Evolutionary conservation across 1,140 invertebrate genomes (phyloP), one percentile per base, ranked within the genome.

Genomic region (Adelges cooleyi): DNA sequence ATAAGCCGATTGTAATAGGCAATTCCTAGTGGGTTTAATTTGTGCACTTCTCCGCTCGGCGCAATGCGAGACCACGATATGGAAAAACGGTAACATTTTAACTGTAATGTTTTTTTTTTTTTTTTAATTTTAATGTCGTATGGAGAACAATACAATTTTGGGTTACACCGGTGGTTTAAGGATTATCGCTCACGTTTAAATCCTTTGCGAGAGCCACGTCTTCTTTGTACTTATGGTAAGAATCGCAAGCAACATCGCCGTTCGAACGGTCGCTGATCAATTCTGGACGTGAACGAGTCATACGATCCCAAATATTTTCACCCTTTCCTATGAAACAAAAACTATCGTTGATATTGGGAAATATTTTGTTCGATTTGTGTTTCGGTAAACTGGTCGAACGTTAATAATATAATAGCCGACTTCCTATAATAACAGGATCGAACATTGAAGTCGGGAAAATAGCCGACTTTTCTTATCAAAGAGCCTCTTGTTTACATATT

Each of bases 71-170:
- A 73, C 85, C 85, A 86, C 1, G 83, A 81, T 67, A 87, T 77
- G 0, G 85, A 87, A 72, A 86, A 86, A n/a, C 85, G 77, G 70
- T 87, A 87, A 52, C 80, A 75, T 65, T 80, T 73, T 0, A 81
- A 56, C 69, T 71, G 49, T 2, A 66, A 42, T 11, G 25, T 33
- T 6, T 48, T 6, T 6, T 6, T 11, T 11, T 6, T 33, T 6
- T 5, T 33, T 5, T 6, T 33, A 33, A 6, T 33, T 33, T 33
- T 6, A 33, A 33, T 33, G 5, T 33, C 11, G 29, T 33, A 6
- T 33, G 5, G 11, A 5, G 5, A 33, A 33, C 5, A 6, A 33
- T 33, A 33, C 11, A 33, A 6, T 5, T 33, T 33, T 33, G 11
- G 5, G 29, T 6, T n/a, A n/a, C n/a, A n/a, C n/a, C n/a, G n/a